Evolutionary conservation across 2,888 invertebrate genomes (phyloP), one percentile per base, ranked within the genome.

Genomic region (Oegoconia quadripuncta): DNA sequence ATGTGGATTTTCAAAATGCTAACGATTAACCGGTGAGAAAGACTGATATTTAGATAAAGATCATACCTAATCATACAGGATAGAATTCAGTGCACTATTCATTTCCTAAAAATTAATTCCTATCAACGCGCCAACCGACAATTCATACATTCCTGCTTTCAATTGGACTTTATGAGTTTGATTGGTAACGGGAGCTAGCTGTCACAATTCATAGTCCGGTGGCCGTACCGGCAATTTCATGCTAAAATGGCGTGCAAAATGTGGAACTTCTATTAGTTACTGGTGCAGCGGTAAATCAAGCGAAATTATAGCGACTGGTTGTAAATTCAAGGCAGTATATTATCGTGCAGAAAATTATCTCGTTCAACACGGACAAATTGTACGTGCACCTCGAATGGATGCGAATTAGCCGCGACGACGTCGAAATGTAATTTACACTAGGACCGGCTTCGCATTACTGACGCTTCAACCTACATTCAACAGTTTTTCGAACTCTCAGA

Each of bases 221-320:
- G 50, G 47, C 50, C 51, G 48, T 49, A 50, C 51, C 50, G 49
- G 59, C 47, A 56, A 64, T 69, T 73, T 72, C 57, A 62, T 64
- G 63, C 48, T 66, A 61, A 75, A 78, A 67, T 64, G 48, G 64
- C 64, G 64, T 68, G 65, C 62, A 56, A 69, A 74, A 64, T 58
- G 58, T 55, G 46, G 46, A 60, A 72, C 65, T 66, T 60, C 56
- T 64, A 60, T 59, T 63, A 59, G 60, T 63, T 59, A 55, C 55
- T 55, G 53, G 55, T 62, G 59, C 63, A 63, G 58, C 63, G 48
- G 63, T 75, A 77, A 74, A 78, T 80, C 74, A 72, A 65, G 60
- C 52, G 43, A 66, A 78, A 74, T 76, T 76, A 73, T 65, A 70
- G 67, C 47, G 52, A 56, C 53, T 44, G 41, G 58, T 54, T 54